Evolutionary conservation across 1,140 invertebrate genomes (phyloP), one percentile per base, ranked within the genome.

Genomic region (Atta texana): DNA sequence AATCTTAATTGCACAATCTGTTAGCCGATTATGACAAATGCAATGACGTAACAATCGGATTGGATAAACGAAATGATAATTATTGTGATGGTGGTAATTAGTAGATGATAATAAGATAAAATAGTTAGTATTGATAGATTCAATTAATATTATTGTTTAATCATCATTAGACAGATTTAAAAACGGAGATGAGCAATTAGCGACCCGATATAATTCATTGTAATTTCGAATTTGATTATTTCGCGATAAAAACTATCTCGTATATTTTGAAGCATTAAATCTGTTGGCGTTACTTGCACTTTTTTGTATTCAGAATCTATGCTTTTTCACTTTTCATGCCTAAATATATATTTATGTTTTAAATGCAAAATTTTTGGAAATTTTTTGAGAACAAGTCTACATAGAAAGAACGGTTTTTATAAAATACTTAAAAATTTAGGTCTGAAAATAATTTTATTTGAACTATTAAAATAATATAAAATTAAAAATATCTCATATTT

Each of bases 1-100:
- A 74, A n/a, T 82, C 68, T 84, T 84, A 84, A 84, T 84, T 84
- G 39, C 44, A 44, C 80, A 61, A 84, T 84, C 80, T 74, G 80
- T 84, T 84, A 74, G 57, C 57, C 55, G 80, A 74, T 74, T 75
- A 34, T 74, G 63, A 80, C 31, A 55, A 84, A 44, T 8, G 55
- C 24, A 39, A 21, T 77, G 49, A 85, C 55, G 28, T 80, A 85
- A 77, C 72, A 85, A 80, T 85, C 51, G 18, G n/a, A 6, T 57
- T 16, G 24, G 14, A 39, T 49, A 16, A 66, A 78, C 82, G 21
- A 82, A 34, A 74, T 59, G 24, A 1, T 84, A 82, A 82, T 74
- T 74, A 84, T 49, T 59, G 68, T 34, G 21, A 7, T 6, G 4
- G 1, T 4, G 55, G 16, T 74, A 74, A 84, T 84, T 84, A 59